These are phyloP conservation scores for Conus ventricosus DNA, from an alignment of 1,140 invertebrate genomes.

Conservation along the genomic window DNA sequence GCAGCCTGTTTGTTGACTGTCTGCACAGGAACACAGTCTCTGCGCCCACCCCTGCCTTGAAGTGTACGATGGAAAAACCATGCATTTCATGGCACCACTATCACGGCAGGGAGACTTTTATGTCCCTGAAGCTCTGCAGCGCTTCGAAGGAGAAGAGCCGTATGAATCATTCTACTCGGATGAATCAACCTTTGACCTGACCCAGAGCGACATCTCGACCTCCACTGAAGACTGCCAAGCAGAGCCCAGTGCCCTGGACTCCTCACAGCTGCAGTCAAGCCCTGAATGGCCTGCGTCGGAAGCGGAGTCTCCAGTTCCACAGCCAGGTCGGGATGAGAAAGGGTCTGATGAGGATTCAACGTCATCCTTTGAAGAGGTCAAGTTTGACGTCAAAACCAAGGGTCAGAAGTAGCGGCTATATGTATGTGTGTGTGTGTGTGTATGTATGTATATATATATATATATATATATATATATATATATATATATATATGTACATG, in stretches of 20 bases:
- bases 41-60: slow-evolving; percentile 77
- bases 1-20: too few relatives aligned
- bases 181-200: neutral
- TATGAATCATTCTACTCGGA: neutral
- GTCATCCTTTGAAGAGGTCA: slow-evolving; percentile 46
- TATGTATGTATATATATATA: too few relatives aligned
- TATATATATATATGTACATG: too few relatives aligned
- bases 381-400: neutral
- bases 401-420: too few relatives aligned
- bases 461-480: too few relatives aligned
- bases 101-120: slow-evolving; percentile 76
- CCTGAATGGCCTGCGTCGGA: neutral
- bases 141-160: neutral
- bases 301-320: neutral
- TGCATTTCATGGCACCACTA: slow-evolving; percentile 75
- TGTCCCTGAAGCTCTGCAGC: slow-evolving; percentile 68
- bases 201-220: slow-evolving; percentile 15
- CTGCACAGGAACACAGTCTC: slow-evolving; percentile 71
- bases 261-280: neutral
- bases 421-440: too few relatives aligned
- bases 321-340: neutral
- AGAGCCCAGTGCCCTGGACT: slow-evolving; percentile 12
- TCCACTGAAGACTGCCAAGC: neutral
- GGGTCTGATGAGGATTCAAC: slow-evolving; percentile 40
- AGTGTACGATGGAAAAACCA: slow-evolving; percentile 72